phyloP scores from a whole-genome alignment of 2,888 invertebrate genomes.

The Spodoptera littoralis region DNA sequence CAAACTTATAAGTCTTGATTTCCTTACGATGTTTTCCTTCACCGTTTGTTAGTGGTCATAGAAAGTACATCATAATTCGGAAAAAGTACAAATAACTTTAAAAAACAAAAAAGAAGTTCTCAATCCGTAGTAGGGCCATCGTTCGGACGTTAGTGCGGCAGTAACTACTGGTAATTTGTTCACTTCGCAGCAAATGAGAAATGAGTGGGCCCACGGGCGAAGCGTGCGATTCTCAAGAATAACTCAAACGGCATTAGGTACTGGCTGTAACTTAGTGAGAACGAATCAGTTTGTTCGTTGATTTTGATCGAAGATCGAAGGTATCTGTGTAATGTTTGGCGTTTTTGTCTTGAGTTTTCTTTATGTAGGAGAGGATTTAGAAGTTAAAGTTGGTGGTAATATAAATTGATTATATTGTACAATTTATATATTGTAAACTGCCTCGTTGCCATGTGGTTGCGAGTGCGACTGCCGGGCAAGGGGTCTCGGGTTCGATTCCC shows the following conservation, averaged over 20 bases:
- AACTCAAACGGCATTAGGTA: constrained; percentile 67
- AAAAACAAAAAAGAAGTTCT: too few species aligned
- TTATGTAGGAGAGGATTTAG: background rate
- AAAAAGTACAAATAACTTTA: too few species aligned
- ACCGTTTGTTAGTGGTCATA: too few species aligned
- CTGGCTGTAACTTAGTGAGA: constrained; percentile 45
- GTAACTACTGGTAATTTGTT: constrained; percentile 78
- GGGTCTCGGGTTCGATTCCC: too few species aligned
- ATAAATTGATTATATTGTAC: too few species aligned
- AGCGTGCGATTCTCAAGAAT: constrained; percentile 71
- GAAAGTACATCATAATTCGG: too few species aligned
- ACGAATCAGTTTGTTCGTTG: constrained; percentile 57
- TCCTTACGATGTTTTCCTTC: too few species aligned
- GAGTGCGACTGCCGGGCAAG: too few species aligned
- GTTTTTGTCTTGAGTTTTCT: constrained; percentile 10
- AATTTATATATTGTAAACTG: too few species aligned
- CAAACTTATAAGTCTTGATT: too few species aligned
- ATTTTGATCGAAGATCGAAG: constrained; percentile 35
- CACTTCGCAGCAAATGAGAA: constrained; percentile 76
- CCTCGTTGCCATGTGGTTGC: too few species aligned
- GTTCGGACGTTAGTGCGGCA: constrained; percentile 66
- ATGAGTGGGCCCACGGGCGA: constrained; percentile 63
- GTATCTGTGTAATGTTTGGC: constrained; percentile 20
- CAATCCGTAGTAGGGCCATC: constrained; percentile 53
- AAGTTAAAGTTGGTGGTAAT: too few species aligned